Conservation (phyloP, 2,888 invertebrate species). For the Catocala fraxini region DNA sequence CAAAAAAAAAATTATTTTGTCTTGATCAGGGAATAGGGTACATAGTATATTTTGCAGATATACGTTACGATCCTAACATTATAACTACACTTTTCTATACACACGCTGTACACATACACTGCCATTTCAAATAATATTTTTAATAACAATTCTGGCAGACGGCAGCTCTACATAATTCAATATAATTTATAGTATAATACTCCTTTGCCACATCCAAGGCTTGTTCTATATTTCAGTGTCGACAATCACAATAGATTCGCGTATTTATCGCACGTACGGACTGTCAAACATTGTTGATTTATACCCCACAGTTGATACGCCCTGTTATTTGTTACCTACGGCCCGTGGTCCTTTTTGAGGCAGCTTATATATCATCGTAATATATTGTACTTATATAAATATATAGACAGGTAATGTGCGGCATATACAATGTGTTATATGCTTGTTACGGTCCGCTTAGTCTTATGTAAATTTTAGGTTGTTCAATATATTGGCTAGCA, state of each 20-base stretch:
- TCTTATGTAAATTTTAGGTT: neutral
- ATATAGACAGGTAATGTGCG: neutral
- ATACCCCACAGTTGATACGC: constrained; percentile 39
- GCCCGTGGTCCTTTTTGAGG: constrained; percentile 3
- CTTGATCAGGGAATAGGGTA: no score
- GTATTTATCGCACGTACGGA: constrained; percentile 48
- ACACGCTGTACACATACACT: no score
- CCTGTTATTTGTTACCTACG: constrained; percentile 26
- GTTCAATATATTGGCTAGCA: no score
- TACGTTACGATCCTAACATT: no score
- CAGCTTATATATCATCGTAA: constrained; percentile 1
- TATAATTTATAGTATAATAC: neutral
- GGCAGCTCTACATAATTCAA: neutral
- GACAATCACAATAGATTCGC: constrained; percentile 44
- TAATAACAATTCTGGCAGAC: no score
- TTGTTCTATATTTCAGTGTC: constrained; percentile 9
- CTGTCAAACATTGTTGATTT: constrained; percentile 52
- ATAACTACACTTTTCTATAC: no score
- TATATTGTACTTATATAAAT: neutral
- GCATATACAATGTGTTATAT: neutral
- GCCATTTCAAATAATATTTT: no score
- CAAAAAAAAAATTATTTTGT: no score
- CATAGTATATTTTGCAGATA: no score
- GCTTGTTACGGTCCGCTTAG: neutral
- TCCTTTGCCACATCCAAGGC: constrained; percentile 30